phyloP scores from a whole-genome alignment of 2,888 invertebrate species.

The Ophion ellenae region DNA sequence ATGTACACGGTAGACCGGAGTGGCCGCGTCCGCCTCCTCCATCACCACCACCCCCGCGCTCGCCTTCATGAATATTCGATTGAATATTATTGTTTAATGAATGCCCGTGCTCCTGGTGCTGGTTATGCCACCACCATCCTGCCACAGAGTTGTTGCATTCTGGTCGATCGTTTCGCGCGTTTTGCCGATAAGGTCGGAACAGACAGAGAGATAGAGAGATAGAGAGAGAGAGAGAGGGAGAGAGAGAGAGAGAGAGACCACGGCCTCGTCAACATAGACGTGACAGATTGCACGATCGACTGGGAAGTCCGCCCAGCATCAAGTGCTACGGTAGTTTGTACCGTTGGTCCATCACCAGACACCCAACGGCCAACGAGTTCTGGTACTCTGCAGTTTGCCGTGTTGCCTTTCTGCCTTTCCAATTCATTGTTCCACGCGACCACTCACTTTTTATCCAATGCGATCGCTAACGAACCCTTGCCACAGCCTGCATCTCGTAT shows the following conservation, averaged over 20 bases:
- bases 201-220: conserved; percentile 19
- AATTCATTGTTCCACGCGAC: too few species aligned
- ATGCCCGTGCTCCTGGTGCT: conserved; percentile 57
- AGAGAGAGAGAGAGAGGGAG: conserved; percentile 2
- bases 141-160: conserved; percentile 54
- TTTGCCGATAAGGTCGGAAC: conserved; percentile 34
- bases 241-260: neutral
- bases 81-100: conserved; percentile 70
- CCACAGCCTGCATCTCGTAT: too few species aligned
- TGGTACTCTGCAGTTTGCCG: too few species aligned
- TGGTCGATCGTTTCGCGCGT: conserved; percentile 61
- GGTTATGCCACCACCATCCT: conserved; percentile 55
- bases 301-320: conserved; percentile 35
- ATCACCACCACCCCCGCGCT: conserved; percentile 23
- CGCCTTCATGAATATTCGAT: conserved; percentile 68
- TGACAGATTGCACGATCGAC: conserved; percentile 59
- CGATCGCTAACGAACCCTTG: conserved; percentile 48
- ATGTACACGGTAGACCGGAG: conserved; percentile 4
- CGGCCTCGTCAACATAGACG: conserved; percentile 54
- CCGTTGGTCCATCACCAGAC: neutral
- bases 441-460: conserved; percentile 11
- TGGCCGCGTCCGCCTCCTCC: neutral
- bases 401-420: too few species aligned
- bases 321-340: conserved; percentile 12
- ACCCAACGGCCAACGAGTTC: neutral